These are phyloP conservation scores for Drosophila paulistorum DNA, from an alignment of 1,140 invertebrate genomes.

Conservation along the genomic window DNA sequence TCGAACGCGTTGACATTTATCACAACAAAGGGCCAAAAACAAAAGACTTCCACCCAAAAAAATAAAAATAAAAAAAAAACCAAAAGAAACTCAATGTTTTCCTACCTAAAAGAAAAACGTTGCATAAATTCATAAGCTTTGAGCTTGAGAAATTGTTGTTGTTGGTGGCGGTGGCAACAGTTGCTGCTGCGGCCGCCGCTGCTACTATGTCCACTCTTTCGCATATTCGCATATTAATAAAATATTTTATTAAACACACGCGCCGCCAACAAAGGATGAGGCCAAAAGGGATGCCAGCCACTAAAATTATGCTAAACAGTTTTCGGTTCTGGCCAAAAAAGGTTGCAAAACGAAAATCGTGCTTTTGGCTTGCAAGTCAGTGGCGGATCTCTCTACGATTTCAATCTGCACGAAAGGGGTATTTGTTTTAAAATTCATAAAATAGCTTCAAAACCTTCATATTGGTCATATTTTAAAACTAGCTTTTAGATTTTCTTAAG, in stretches of 20 bases:
- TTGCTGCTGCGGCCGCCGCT: constrained; percentile 35
- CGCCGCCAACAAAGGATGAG: constrained; percentile 68
- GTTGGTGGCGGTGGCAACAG: constrained; percentile 15
- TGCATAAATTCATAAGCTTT: constrained; percentile 79
- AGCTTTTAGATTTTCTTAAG: too few relatives aligned
- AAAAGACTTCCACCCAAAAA: constrained; percentile 30
- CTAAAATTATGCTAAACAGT: constrained; percentile 80
- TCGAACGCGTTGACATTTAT: constrained; percentile 83
- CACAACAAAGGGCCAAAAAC: constrained; percentile 74
- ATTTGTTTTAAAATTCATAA: too few relatives aligned
- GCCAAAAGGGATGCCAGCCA: constrained; percentile 38
- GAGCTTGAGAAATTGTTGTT: constrained; percentile 71
- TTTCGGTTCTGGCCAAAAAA: constrained; percentile 65
- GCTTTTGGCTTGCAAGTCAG: constrained; percentile 41
- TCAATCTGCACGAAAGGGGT: neutral
- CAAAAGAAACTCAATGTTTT: too few relatives aligned
- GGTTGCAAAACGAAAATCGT: constrained; percentile 77
- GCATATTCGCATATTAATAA: constrained; percentile 80
- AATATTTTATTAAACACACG: constrained; percentile 83
- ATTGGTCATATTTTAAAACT: too few relatives aligned
- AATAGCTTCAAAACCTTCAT: too few relatives aligned
- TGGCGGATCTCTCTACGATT: constrained; percentile 5
- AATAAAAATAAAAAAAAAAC: constrained; percentile 41
- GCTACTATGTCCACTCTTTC: constrained; percentile 50
- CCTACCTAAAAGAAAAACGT: constrained; percentile 60